Percentiles rank a stretch among this genome's conserved stretches.
These are phyloP conservation scores for Hapalemur alaotrensis DNA, from an alignment of 2,797 vertebrate species.

Conservation along the genomic window DNA sequence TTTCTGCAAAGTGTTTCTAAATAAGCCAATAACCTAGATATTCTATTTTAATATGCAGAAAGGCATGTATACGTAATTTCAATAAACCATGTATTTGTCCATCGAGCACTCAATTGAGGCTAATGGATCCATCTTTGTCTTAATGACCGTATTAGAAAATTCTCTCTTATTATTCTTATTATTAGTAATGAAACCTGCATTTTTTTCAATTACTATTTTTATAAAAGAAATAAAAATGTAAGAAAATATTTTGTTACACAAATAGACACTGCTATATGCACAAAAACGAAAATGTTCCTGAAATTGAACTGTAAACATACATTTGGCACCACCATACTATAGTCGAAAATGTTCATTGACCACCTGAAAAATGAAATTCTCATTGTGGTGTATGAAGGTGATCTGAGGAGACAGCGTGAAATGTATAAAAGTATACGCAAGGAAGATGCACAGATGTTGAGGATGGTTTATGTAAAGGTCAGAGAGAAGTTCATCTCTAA, in stretches of 20 bases:
- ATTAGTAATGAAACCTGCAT: neutral
- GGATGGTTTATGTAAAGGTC: rapidly evolving
- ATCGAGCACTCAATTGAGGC: neutral
- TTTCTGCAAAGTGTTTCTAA: neutral
- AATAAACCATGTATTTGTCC: neutral
- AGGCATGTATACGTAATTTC: neutral
- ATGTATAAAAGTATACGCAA: neutral
- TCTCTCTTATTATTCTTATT: neutral
- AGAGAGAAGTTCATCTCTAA: neutral
- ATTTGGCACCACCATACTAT: neutral
- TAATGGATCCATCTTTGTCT: neutral
- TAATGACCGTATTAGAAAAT: neutral
- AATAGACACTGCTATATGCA: neutral
- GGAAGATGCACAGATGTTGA: neutral
- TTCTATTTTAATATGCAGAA: neutral
- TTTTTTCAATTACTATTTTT: neutral
- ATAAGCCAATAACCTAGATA: neutral
- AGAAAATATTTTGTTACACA: neutral
- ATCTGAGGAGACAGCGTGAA: neutral
- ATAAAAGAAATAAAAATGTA: neutral
- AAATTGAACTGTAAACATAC: neutral
- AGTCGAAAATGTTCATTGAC: neutral
- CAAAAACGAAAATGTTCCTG: neutral
- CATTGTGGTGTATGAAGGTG: neutral
- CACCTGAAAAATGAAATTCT: neutral